A percentile compares a stretch with the other conserved stretches of the same genome.
These are phyloP conservation scores for Aythya fuligula DNA, from an alignment of 2,797 vertebrate species.

Conservation along the genomic window DNA sequence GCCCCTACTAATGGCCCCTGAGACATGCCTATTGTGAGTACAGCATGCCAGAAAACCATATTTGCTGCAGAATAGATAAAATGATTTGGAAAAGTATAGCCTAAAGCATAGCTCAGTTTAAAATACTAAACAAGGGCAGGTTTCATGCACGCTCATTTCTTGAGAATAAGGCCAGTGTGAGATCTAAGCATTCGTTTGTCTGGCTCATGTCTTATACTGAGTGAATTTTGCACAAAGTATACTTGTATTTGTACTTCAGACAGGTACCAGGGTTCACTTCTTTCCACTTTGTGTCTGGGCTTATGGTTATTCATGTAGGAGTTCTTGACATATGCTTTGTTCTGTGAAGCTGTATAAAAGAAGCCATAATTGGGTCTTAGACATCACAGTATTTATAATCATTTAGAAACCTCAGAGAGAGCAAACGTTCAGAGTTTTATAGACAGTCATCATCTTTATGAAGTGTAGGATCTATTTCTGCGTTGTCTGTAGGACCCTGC, in stretches of 20 bases:
- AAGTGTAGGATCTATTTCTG: slow-evolving; percentile 45
- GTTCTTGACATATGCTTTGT: background rate
- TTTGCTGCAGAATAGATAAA: background rate
- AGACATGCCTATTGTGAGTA: background rate
- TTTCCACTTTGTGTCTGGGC: background rate
- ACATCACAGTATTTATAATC: background rate
- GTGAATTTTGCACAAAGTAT: background rate
- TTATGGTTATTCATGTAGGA: background rate
- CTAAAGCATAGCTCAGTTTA: background rate
- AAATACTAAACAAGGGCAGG: background rate
- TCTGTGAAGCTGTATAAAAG: background rate
- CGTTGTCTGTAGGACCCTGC: slow-evolving; percentile 12
- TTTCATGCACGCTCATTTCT: background rate
- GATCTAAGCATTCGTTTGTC: background rate
- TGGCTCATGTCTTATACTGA: background rate
- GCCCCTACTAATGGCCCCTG: background rate
- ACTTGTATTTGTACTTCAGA: background rate
- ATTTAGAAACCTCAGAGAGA: slow-evolving; percentile 29
- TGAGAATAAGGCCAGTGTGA: background rate
- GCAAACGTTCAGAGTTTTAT: slow-evolving; percentile 17
- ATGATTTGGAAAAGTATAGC: background rate
- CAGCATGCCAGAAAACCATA: background rate
- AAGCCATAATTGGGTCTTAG: slow-evolving; percentile 18
- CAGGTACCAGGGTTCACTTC: background rate
- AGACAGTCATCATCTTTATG: slow-evolving; percentile 46